A percentile compares a stretch with the other conserved stretches of the same genome.
These are phyloP conservation scores for Pteria penguin DNA, from an alignment of 2,888 invertebrate species.

Conservation along the genomic window DNA sequence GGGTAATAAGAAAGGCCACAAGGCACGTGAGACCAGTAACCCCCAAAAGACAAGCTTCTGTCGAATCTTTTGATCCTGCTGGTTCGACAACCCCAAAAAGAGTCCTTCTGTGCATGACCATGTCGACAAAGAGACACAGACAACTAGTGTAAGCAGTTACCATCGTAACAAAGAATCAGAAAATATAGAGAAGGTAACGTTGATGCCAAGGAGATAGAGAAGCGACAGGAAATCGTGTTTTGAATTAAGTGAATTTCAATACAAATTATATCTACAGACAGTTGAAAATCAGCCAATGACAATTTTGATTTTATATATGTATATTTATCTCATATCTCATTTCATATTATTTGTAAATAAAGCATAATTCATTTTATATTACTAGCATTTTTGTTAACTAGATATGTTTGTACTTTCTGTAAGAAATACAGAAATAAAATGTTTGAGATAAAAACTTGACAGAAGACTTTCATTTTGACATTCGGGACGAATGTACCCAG, in stretches of 20 bases:
- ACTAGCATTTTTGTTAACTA: background rate
- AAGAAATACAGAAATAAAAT: background rate
- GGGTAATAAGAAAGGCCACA: background rate
- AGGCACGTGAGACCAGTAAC: background rate
- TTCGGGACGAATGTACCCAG: slow-evolving; percentile 7
- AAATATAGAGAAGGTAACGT: background rate
- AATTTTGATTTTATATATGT: background rate
- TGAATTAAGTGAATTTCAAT: background rate
- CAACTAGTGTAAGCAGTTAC: background rate
- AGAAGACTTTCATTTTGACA: slow-evolving; percentile 1
- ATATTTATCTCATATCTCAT: background rate
- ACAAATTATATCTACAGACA: background rate
- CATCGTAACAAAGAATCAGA: background rate
- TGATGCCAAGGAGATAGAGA: background rate
- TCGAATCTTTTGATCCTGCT: background rate
- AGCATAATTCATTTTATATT: background rate
- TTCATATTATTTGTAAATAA: no score
- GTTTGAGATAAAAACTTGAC: no score
- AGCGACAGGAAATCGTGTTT: background rate
- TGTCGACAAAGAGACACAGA: background rate
- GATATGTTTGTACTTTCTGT: no score
- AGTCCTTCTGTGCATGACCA: background rate
- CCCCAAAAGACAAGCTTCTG: background rate
- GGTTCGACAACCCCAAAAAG: background rate
- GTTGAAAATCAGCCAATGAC: background rate